These are phyloP conservation scores for Nymphicus hollandicus DNA, from an alignment of 2,113 vertebrate genomes.

Conservation along the genomic window DNA sequence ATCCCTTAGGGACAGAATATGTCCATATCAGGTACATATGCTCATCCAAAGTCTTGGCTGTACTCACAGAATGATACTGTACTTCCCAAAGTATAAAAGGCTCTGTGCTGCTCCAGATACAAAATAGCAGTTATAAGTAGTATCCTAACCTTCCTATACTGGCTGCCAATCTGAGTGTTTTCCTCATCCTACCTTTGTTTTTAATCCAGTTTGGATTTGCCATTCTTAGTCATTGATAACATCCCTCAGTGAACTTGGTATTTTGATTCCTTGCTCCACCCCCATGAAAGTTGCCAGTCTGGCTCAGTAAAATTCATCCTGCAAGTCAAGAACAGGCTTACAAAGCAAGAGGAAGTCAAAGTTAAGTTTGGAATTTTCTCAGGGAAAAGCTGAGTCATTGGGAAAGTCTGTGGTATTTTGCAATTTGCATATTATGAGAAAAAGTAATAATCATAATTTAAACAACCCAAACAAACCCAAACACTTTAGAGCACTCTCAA, in stretches of 20 bases:
- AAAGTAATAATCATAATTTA: neutral
- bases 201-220: neutral
- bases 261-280: neutral
- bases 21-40: fast-evolving
- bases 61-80: neutral
- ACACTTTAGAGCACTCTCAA: neutral
- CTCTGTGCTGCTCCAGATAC: neutral
- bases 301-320: neutral
- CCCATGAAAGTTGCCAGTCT: neutral
- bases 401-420: neutral
- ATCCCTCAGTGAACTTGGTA: neutral
- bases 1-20: neutral
- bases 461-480: no score
- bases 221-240: neutral
- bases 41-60: neutral
- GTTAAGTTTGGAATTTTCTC: neutral
- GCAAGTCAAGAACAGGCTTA: neutral
- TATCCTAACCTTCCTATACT: neutral
- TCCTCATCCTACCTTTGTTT: neutral
- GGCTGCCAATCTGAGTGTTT: neutral
- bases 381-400: neutral
- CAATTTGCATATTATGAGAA: neutral
- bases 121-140: neutral
- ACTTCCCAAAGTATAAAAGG: neutral
- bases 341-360: neutral